phyloP scores from a whole-genome alignment of 2,888 invertebrate species.

The Synanthedon myopaeformis region DNA sequence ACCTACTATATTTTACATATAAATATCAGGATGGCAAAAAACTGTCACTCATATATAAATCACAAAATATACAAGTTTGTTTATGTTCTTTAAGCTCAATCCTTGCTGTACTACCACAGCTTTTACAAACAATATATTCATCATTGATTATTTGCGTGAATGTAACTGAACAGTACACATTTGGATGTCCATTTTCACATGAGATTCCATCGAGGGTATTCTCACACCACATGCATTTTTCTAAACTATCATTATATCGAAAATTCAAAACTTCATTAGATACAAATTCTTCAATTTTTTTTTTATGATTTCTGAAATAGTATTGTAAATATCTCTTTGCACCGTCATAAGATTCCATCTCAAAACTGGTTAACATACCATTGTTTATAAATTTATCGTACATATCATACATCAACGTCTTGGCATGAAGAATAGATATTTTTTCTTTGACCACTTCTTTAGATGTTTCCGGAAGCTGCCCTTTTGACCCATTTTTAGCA shows the following conservation, averaged over 20 bases:
- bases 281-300: constrained; percentile 13
- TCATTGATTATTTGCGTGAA: constrained; percentile 39
- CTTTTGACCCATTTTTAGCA: constrained; percentile 14
- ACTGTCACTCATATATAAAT: constrained; percentile 23
- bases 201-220: constrained; percentile 28
- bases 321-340: constrained; percentile 34
- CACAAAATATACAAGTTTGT: constrained; percentile 49
- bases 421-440: constrained; percentile 34
- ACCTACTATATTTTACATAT: too few relatives aligned
- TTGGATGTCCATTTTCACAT: constrained; percentile 39
- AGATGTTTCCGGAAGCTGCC: constrained; percentile 31
- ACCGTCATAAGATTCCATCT: constrained; percentile 27
- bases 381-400: constrained; percentile 15
- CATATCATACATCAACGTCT: constrained; percentile 18
- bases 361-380: constrained; percentile 15
- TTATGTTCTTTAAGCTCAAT: constrained; percentile 24
- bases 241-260: background rate
- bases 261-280: constrained; percentile 13
- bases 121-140: constrained; percentile 39
- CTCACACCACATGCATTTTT: constrained; percentile 32
- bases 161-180: constrained; percentile 44
- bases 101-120: constrained; percentile 34
- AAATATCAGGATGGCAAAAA: background rate
- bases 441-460: constrained; percentile 33
- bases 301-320: constrained; percentile 33